Evolutionary conservation across 2,797 vertebrate species (phyloP).

Genomic region (Arnoldichthys spilopterus): DNA sequence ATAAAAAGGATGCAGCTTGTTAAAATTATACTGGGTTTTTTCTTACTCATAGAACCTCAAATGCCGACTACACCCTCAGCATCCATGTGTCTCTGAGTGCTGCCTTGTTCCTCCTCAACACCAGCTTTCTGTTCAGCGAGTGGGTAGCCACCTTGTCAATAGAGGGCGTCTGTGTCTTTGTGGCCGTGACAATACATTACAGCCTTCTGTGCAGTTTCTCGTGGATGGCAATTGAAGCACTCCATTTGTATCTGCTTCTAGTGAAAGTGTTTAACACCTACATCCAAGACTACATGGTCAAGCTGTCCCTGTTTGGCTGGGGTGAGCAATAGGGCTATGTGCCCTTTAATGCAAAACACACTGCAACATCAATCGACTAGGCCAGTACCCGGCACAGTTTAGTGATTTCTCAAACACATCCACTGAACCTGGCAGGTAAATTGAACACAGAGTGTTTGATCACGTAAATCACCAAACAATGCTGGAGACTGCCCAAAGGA

Average conservation of each 20-base stretch:
- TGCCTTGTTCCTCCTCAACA: slow-evolving; percentile 78
- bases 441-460: too few species aligned
- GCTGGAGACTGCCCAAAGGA: not conserved
- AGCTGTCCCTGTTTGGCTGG: slow-evolving; percentile 83
- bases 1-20: not conserved
- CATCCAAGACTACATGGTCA: slow-evolving; percentile 78
- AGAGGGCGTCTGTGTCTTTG: slow-evolving; percentile 62
- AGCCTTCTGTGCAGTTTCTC: slow-evolving; percentile 84
- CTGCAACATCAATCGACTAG: too few species aligned
- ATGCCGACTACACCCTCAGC: slow-evolving; percentile 54
- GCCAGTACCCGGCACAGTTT: too few species aligned
- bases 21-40: not conserved
- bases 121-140: slow-evolving; percentile 75
- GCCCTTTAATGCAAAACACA: not conserved
- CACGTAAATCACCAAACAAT: too few species aligned
- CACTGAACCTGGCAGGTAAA: too few species aligned
- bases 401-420: too few species aligned
- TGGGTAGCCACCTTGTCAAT: slow-evolving; percentile 28
- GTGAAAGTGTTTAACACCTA: slow-evolving; percentile 84
- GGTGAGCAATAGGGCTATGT: slow-evolving; percentile 71
- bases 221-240: slow-evolving; percentile 84
- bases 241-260: slow-evolving; percentile 83
- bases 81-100: slow-evolving; percentile 79
- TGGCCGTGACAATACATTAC: slow-evolving; percentile 78
- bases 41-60: slow-evolving; percentile 62